Evolutionary conservation across 1,140 invertebrate genomes (phyloP), one percentile per base, ranked within the genome.

Genomic region (Oreohelix idahoensis): DNA sequence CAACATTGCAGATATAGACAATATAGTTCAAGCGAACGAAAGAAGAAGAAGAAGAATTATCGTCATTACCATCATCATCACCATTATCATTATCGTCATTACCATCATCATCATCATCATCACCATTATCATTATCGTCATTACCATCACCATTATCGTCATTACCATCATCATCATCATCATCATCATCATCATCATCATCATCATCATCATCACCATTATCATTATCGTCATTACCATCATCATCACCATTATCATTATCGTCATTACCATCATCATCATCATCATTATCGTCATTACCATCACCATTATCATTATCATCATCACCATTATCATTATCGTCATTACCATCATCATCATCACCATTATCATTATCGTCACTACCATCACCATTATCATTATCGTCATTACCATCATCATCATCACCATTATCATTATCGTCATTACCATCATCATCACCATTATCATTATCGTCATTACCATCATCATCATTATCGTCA

Each of bases 331-430:
- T n/a, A 45, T 45, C 38, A 42, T 36, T 1, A 75, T 75, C 38
- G 35, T 75, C 38, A 75, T 75, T n/a, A 75, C 35, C 38, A 75
- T 75, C 38, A 75, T 75, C 38, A 69, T 69, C 63, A 69, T 69
- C 63, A 69, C 26, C 63, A 69, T 69, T 26, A 69, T 69, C 63
- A 69, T 69, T 26, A 69, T 69, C 63, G 26, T 69, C 63, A 69
- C 32, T 11, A 69, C 26, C 63, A 69, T 69, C 63, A n/a, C 26
- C 63, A 69, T 69, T 26, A 35, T 35, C 63, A 35, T 35, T 26
- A 35, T 35, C 63, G 26, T 69, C 63, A 35, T 69, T 26, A 35
- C 26, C 63, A 35, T 69, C 63, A 69, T 26, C 63, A 69, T 69
- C 63, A 69, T 69, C 63, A 29, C 26, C 63, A n/a, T 69, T 26